Percentiles rank a stretch among this genome's conserved stretches.
Conservation (phyloP, 1,140 invertebrate species). For the Pararge aegeria region DNA sequence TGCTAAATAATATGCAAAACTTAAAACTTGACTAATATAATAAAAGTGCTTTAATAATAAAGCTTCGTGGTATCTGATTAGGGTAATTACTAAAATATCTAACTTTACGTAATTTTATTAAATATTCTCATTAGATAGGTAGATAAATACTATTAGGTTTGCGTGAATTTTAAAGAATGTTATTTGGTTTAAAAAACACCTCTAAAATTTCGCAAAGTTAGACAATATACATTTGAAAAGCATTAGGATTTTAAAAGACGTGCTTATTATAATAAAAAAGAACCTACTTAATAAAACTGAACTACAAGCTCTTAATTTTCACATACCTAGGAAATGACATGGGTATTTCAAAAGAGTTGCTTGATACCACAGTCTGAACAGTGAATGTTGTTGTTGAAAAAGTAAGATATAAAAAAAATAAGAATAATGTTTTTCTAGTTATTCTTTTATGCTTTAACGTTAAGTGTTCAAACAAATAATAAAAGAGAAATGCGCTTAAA, state of each 20-base stretch:
- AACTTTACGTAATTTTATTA: neutral
- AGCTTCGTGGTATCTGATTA: constrained; percentile 8
- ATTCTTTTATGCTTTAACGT: no score
- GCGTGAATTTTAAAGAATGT: no score
- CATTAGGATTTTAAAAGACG: neutral
- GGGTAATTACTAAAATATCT: neutral
- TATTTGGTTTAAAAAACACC: no score
- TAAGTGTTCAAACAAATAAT: no score
- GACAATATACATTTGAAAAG: neutral
- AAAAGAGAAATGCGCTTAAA: no score
- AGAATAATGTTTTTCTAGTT: no score
- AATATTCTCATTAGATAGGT: neutral
- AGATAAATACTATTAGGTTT: no score
- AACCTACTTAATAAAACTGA: neutral
- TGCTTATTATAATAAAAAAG: neutral
- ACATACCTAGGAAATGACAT: neutral
- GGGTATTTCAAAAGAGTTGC: no score
- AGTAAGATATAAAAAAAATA: neutral
- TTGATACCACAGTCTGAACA: neutral
- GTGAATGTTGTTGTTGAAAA: neutral
- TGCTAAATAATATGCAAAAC: neutral
- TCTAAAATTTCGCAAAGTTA: neutral
- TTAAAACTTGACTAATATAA: neutral
- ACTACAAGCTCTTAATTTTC: neutral
- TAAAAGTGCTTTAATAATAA: constrained; percentile 7